These are phyloP conservation scores for Agrotis ipsilon DNA, from an alignment of 2,888 invertebrate species.

Conservation along the genomic window DNA sequence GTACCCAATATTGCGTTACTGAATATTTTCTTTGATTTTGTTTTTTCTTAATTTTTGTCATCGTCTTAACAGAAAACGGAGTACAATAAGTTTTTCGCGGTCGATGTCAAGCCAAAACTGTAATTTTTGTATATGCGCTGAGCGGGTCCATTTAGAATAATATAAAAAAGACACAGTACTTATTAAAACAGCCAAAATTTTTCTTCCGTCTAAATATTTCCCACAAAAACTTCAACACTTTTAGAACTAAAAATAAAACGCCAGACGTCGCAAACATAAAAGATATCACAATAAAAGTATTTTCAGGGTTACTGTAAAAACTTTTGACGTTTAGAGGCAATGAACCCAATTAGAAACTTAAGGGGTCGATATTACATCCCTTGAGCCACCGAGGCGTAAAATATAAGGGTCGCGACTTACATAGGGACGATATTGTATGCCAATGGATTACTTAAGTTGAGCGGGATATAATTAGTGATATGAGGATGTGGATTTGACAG, in stretches of 20 bases:
- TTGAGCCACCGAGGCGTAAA: slow-evolving; percentile 68
- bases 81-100: too few species aligned
- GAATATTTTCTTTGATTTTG: too few species aligned
- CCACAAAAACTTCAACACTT: slow-evolving; percentile 1
- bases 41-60: too few species aligned
- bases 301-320: slow-evolving; percentile 69
- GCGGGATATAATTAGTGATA: slow-evolving; percentile 45
- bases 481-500: slow-evolving; percentile 2
- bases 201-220: background rate
- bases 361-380: slow-evolving; percentile 69
- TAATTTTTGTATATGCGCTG: too few species aligned
- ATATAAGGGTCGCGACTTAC: slow-evolving; percentile 64
- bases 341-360: slow-evolving; percentile 79
- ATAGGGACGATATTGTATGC: slow-evolving; percentile 61
- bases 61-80: too few species aligned
- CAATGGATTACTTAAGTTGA: slow-evolving; percentile 62
- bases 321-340: slow-evolving; percentile 67
- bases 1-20: too few species aligned
- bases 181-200: background rate
- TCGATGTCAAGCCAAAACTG: too few species aligned
- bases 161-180: background rate
- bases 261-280: slow-evolving; percentile 39
- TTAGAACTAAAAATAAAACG: slow-evolving; percentile 29
- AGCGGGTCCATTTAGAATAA: background rate
- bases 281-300: slow-evolving; percentile 54